Evolutionary conservation across 2,797 vertebrate species (phyloP), one percentile per base, ranked within the genome.

Genomic region (Macrochelys suwanniensis): DNA sequence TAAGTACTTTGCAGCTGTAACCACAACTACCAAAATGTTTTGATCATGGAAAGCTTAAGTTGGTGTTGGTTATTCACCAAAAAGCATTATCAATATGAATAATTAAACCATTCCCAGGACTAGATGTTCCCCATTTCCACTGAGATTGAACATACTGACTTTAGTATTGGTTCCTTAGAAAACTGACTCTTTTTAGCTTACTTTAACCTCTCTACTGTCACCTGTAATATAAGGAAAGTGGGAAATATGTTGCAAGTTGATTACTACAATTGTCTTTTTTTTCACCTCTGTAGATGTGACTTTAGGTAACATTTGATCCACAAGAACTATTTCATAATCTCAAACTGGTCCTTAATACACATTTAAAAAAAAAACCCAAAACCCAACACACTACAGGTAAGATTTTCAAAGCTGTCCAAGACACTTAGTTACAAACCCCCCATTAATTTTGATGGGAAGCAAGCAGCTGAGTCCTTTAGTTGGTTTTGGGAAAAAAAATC

Each of bases 21-120:
- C 94, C 95, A 88, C 92, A 95, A 87, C 56, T 57, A n/a, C n/a
- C 28, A 71, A 89, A 47, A 71, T n/a, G 61, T 74, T 92, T 85
- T 82, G 90, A 42, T 71, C 26, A 4, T 19, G 42, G 71, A 85
- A 82, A 83, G 33, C 77, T 56, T 6, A 88, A 87, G 33, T 0
- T 6, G n/a, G 2, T 1, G n/a, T 17, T 61, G 54, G 65, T 26
- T 47, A 42, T 59, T 57, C 83, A 80, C 56, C 0, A 15, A 76
- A n/a, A 10, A 71, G 49, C 1, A 1, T 45, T 71, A 74, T 82
- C 2, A 4, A 21, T 2, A 16, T 6, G n/a, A 56, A 76, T 37
- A 23, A 4, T 10, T 84, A 54, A 87, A 49, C 51, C 71, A 47
- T 61, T 84, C 50, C 26, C 31, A 54, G 23, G 15, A 81, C 65